A percentile compares a stretch with the other conserved stretches of the same genome.
These are phyloP conservation scores for Phyllotreta striolata DNA, from an alignment of 2,888 invertebrate species.

Conservation along the genomic window DNA sequence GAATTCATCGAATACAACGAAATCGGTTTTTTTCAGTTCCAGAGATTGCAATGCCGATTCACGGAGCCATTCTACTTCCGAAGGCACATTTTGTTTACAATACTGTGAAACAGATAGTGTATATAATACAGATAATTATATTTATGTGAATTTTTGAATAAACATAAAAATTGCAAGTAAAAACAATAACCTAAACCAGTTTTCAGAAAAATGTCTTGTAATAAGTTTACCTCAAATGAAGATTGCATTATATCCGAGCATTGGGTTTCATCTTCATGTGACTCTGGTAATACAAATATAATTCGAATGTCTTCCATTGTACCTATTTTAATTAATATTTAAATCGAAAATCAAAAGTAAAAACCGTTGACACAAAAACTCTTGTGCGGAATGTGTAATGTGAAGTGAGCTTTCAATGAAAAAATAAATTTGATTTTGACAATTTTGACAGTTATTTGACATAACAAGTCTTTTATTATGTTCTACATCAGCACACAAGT, in stretches of 20 bases:
- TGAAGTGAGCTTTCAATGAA: no score
- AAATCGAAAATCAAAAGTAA: no score
- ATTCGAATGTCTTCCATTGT: conserved; percentile 50
- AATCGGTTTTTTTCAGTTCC: conserved; percentile 71
- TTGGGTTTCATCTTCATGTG: conserved; percentile 63
- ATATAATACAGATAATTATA: no score
- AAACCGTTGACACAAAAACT: no score
- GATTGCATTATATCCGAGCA: conserved; percentile 69
- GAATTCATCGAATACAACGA: conserved; percentile 82
- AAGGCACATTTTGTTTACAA: conserved; percentile 65
- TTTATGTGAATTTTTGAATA: neutral
- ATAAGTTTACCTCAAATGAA: conserved; percentile 66
- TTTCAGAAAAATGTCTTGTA: neutral
- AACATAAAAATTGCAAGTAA: neutral
- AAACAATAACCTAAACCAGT: neutral
- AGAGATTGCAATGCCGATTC: conserved; percentile 68
- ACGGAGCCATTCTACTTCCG: conserved; percentile 69
- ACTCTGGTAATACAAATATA: conserved; percentile 65
- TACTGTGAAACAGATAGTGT: conserved; percentile 32
- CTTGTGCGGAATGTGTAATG: no score
- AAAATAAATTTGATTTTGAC: neutral
- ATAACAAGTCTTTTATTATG: neutral
- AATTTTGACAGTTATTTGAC: conserved; percentile 5
- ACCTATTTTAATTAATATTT: neutral
- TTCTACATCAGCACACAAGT: neutral